Evolutionary conservation across 2,113 vertebrate species (phyloP).

Genomic region (Mystacornis crossleyi): DNA sequence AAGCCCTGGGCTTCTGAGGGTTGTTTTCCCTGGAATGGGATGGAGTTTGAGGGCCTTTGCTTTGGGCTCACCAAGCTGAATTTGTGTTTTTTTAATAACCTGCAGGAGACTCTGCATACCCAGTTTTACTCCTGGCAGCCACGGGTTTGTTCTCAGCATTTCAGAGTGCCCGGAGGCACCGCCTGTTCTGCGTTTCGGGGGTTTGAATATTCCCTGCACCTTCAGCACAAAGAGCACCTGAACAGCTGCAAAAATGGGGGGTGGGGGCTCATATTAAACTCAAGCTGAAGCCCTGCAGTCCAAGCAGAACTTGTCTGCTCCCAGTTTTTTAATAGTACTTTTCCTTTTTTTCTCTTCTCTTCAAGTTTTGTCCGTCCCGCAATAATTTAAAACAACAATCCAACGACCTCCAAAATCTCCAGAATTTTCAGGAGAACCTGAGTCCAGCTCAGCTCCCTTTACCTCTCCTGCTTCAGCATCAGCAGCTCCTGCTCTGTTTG

Average conservation of each 20-base stretch:
- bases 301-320: neutral
- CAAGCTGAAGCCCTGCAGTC: neutral
- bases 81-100: rapidly evolving
- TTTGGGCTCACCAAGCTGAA: neutral
- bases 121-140: neutral
- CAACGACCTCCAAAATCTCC: neutral
- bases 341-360: neutral
- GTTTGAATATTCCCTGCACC: neutral
- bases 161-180: neutral
- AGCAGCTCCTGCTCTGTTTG: slow-evolving; percentile 75
- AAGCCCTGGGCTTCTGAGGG: neutral
- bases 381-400: neutral
- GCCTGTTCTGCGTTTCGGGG: neutral
- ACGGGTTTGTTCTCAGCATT: neutral
- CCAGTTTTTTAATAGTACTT: neutral
- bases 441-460: neutral
- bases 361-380: neutral
- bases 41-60: neutral
- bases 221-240: neutral
- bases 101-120: neutral
- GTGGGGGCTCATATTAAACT: neutral
- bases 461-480: slow-evolving; percentile 84
- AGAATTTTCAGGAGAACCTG: neutral
- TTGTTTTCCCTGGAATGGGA: neutral
- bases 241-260: neutral